Base-by-base conservation (phyloP, 92 coral and sea anemone genomes). In the Pocillopora grandis region DNA sequence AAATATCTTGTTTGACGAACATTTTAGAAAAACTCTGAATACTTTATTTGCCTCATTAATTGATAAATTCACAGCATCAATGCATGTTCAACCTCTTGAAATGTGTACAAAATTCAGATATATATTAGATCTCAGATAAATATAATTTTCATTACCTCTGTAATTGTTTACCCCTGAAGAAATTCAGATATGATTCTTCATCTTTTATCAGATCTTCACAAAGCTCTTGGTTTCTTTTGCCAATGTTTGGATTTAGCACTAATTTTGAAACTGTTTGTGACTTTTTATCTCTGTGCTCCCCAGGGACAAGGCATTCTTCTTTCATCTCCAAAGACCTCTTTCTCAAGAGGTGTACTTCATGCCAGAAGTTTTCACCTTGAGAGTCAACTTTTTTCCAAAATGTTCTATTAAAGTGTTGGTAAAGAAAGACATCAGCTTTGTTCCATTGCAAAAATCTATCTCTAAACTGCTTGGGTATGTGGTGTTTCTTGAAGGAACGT, bases 381-480 rank as follows among this genome's bases (percentile, higher is more conserved):
- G 70, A 78, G 14, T 79, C 56, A 33, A 86, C 79, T 20, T 78
- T 79, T 48, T 79, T 78, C 84, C 84, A 78, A 77, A 86, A 79
- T 15, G 89, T 79, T 57, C 72, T 49, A 69, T 86, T 86, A 55
- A 86, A 86, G 62, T 86, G 77, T 61, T 59, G 48, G 57, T 86
- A 86, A 18, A 86, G 79, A 10, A 78, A 58, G 13, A 65, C 84
- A 86, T 86, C 89, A 31, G 89, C 89, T 48, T 77, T 61, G 56
- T 86, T 86, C 89, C 89, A 79, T 14, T 86, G 85, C 79, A 86
- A 79, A 78, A 86, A 72, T 59, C 21, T 37, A 70, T 62, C 49
- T 56, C 66, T 71, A 65, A 86, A 79, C 19, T 77, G 72, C 64
- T 23, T 77, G 3, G 78, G 84, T 35, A 86, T 86, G 37, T 60